Evolutionary conservation across 2,888 invertebrate genomes (phyloP).

Genomic region (Cyclophora albipunctata): DNA sequence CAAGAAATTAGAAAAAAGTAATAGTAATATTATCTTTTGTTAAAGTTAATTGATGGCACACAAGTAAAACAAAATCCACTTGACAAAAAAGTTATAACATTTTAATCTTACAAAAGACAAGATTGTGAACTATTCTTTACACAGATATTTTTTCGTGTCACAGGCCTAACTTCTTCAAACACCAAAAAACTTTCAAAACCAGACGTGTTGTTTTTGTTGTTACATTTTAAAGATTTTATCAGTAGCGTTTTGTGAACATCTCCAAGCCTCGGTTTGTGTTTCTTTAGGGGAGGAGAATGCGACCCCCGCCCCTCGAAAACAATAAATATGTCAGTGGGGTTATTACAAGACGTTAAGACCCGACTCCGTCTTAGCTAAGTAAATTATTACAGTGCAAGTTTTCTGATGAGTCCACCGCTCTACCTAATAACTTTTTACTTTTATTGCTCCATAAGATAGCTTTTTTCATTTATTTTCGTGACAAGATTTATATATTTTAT

Average conservation of each 20-base stretch:
- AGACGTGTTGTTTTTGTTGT: too few relatives aligned
- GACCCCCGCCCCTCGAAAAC: slow-evolving; percentile 55
- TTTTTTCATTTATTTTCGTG: slow-evolving; percentile 25
- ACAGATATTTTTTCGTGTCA: too few relatives aligned
- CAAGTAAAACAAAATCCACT: too few relatives aligned
- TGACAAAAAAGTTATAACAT: too few relatives aligned
- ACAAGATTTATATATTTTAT: slow-evolving; percentile 6
- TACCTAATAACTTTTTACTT: slow-evolving; percentile 65
- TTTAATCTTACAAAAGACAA: too few relatives aligned
- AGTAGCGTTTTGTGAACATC: slow-evolving; percentile 23
- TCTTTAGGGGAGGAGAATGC: slow-evolving; percentile 27
- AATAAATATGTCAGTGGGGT: slow-evolving; percentile 73
- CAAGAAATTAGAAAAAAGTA: too few relatives aligned
- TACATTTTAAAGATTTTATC: slow-evolving; percentile 29
- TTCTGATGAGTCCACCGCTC: slow-evolving; percentile 61
- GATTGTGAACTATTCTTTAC: too few relatives aligned
- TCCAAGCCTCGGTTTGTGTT: slow-evolving; percentile 21
- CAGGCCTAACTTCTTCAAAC: too few relatives aligned
- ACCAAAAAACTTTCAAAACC: too few relatives aligned
- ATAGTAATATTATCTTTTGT: too few relatives aligned
- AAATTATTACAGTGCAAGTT: slow-evolving; percentile 69
- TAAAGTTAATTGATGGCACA: too few relatives aligned
- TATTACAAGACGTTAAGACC: slow-evolving; percentile 62
- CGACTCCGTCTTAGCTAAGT: slow-evolving; percentile 48
- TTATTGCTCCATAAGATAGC: slow-evolving; percentile 53